Evolutionary conservation across 2,797 vertebrate genomes (phyloP), one percentile per base, ranked within the genome.

Genomic region (Arnoldichthys spilopterus): DNA sequence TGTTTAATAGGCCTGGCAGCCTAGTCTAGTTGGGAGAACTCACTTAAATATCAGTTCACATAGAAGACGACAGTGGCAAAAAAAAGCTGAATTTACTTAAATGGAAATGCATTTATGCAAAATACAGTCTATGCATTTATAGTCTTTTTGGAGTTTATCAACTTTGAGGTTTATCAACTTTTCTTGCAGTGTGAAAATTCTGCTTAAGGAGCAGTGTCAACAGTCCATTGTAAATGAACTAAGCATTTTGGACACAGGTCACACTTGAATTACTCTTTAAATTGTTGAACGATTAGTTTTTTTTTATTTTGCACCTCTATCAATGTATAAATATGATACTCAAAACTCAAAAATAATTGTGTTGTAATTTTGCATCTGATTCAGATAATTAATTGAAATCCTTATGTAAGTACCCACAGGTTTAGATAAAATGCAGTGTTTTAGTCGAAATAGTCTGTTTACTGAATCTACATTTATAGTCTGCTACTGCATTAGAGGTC

Each of bases 391-490:
- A 20, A 49, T 47, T 28, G 20, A 43, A 40, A 66, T 8, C 6
- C 20, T 67, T 67, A 67, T 47, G 22, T 26, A 13, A 70, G 9
- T 1, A 16, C 22, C 6, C 28, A n/a, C 20, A 34, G 28, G 16
- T 53, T 53, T 49, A 70, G 7, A 53, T 30, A 11, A 30, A 12
- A 53, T n/a, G 49, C 54, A 53, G 3, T 28, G 20, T 51, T 32
- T 51, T 28, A 15, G 15, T 16, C 24, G 58, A 30, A 56, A 66
- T 30, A 24, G 18, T 13, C 67, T 71, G 43, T 22, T 53, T 15
- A 53, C 24, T 70, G 30, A 70, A 51, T 68, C 45, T 68, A 40
- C 16, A 62, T 43, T 34, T 53, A 28, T 53, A 71, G 24, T 71
- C 53, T 43, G 18, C 18, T 9, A 58, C 8, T 28, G 20, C 15